Conservation (phyloP, 2,888 invertebrate species). For the Laothoe populi region DNA sequence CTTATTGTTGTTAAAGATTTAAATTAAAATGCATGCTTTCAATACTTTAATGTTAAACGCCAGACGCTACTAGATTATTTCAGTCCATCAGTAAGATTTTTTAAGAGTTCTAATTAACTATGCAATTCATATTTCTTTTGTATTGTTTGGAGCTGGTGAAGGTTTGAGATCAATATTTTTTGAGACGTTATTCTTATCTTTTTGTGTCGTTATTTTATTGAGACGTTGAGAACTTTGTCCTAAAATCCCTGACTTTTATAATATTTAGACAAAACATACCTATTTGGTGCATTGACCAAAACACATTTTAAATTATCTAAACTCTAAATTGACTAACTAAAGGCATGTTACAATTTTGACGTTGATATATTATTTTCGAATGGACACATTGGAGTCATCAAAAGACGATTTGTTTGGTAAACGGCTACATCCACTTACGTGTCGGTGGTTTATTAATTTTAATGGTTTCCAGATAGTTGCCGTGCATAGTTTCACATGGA, state of each 20-base stretch:
- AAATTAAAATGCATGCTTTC: neutral
- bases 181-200: neutral
- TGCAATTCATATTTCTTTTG: too few relatives aligned
- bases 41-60: neutral
- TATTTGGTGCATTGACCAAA: neutral
- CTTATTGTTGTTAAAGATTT: neutral
- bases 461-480: slow-evolving; percentile 19
- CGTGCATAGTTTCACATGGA: slow-evolving; percentile 1
- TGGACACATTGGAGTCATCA: slow-evolving; percentile 33
- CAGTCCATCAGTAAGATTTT: too few relatives aligned
- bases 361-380: slow-evolving; percentile 33
- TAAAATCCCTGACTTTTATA: too few relatives aligned
- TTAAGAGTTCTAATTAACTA: too few relatives aligned
- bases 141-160: too few relatives aligned
- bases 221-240: too few relatives aligned
- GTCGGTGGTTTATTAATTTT: slow-evolving; percentile 23
- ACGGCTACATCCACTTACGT: slow-evolving; percentile 26
- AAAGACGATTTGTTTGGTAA: slow-evolving; percentile 35
- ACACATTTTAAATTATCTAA: slow-evolving; percentile 12
- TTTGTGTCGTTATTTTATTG: neutral
- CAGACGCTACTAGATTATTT: too few relatives aligned
- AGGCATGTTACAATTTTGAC: slow-evolving; percentile 29
- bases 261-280: too few relatives aligned
- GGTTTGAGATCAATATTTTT: too few relatives aligned
- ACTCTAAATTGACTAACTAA: slow-evolving; percentile 32